Percentiles rank a stretch among this genome's conserved stretches.
These are phyloP conservation scores for Toxotes jaculatrix DNA, from an alignment of 2,113 vertebrate species.

Conservation along the genomic window DNA sequence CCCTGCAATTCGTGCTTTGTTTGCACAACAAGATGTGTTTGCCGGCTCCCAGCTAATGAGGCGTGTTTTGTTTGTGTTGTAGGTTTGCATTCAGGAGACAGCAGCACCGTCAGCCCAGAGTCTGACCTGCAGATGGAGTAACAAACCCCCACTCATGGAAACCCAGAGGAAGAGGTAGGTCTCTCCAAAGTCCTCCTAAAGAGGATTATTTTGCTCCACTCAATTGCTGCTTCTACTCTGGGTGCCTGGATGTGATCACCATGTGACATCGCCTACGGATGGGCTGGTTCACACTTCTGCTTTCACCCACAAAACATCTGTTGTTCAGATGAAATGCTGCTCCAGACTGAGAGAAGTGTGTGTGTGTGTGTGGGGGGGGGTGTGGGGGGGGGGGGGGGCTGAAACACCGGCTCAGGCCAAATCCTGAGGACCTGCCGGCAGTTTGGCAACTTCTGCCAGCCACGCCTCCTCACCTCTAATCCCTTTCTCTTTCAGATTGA, in stretches of 20 bases:
- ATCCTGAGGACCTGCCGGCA: not conserved
- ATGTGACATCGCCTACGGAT: slow-evolving; percentile 63
- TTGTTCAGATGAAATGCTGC: slow-evolving; percentile 26
- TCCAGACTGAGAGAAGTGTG: not conserved
- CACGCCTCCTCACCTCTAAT: not conserved
- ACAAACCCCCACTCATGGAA: slow-evolving; percentile 63
- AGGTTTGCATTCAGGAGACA: not conserved
- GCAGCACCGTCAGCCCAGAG: slow-evolving; percentile 2
- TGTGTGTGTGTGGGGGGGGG: too few relatives aligned
- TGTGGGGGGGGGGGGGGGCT: not conserved
- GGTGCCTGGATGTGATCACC: slow-evolving; percentile 58
- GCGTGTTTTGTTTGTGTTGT: slow-evolving; percentile 15
- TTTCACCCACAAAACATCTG: slow-evolving; percentile 50
- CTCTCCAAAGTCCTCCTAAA: not conserved
- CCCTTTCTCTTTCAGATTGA: not conserved
- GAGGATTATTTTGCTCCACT: slow-evolving; percentile 4
- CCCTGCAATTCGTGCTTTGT: not conserved
- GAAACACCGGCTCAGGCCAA: not conserved
- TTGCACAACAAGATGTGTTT: not conserved
- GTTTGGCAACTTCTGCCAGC: slow-evolving; percentile 5
- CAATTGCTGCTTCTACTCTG: not conserved
- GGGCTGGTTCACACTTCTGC: slow-evolving; percentile 47
- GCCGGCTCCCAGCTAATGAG: not conserved
- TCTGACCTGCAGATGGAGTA: slow-evolving; percentile 42
- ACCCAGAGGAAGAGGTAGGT: slow-evolving; percentile 70